Evolutionary conservation across 2,888 invertebrate species (phyloP), one percentile per base, ranked within the genome.

Genomic region (Euzetes globulus): DNA sequence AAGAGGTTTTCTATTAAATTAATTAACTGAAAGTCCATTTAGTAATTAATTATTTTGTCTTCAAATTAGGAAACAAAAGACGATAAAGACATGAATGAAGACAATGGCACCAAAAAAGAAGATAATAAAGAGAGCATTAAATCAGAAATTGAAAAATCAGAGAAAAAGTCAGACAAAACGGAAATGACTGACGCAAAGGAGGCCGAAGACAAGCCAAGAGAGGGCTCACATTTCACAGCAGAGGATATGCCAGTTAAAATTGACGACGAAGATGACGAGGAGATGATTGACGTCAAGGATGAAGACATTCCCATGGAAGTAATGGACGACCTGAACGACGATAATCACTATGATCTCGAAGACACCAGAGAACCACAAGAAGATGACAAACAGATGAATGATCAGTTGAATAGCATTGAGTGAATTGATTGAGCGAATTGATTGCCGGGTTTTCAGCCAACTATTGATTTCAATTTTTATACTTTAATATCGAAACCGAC

Each of bases 381-480:
- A 63, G 63, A 63, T 11, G 63, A 63, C 29, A 63, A 63, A 63
- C 63, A 33, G 33, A 63, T 63, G 63, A 63, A 33, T 11, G 63
- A 63, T 33, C 63, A 63, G 63, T 33, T 63, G 63, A 63, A 63
- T 63, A 63, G 63, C 19, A 63, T 63, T 63, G 63, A 63, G 25
- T 63, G 11, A 63, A 33, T 33, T n/a, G 9, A 19, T 60, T 33
- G 63, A 7, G 17, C n/a, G 2, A 19, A 50, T n/a, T n/a, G 5
- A 25, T 55, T 22, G 22, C 13, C 4, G n/a, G 41, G 7, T 4
- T 9, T 41, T 41, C 41, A 1, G 41, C 41, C 1, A 41, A 41
- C 41, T 13, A 41, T 55, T 55, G 55, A 55, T 19, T 22, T 55
- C 25, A 5, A 25, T 41, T 41, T 41, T 41, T 41, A 41, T 41